Percentiles rank a stretch among this genome's conserved stretches.
Evolutionary conservation across 2,888 invertebrate genomes (phyloP).

Genomic region (Hirtodrosophila alboralis): DNA sequence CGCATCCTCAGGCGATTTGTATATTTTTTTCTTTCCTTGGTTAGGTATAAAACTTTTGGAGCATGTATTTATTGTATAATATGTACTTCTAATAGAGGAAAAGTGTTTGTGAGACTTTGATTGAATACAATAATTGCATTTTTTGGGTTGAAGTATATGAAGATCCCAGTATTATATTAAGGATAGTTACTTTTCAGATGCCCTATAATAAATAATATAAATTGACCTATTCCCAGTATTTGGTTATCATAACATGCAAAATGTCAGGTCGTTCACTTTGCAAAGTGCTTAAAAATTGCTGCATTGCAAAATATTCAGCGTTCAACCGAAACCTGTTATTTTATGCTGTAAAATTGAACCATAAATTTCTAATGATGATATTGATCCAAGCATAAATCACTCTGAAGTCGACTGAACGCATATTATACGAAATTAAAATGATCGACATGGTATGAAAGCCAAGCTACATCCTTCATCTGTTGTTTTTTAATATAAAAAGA

Average conservation of each 20-base stretch:
- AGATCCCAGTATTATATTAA: no score
- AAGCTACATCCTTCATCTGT: constrained; percentile 12
- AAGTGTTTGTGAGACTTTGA: constrained; percentile 4
- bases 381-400: constrained; percentile 64
- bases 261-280: constrained; percentile 21
- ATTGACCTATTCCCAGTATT: constrained; percentile 9
- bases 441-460: constrained; percentile 43
- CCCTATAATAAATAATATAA: neutral
- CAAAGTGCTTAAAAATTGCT: constrained; percentile 7
- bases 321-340: constrained; percentile 50
- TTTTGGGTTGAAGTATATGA: neutral
- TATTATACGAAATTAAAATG: constrained; percentile 54
- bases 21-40: neutral
- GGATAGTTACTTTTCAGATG: neutral
- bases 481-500: constrained; percentile 20
- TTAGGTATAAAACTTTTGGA: constrained; percentile 7
- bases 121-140: neutral
- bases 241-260: constrained; percentile 24
- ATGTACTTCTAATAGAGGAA: constrained; percentile 4
- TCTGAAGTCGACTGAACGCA: constrained; percentile 38
- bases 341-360: constrained; percentile 49
- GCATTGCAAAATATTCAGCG: constrained; percentile 32
- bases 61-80: constrained; percentile 17
- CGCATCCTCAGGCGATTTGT: constrained; percentile 63
- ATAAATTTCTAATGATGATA: constrained; percentile 67